Conservation (phyloP, 2,888 invertebrate genomes). For the Alitta virens region DNA sequence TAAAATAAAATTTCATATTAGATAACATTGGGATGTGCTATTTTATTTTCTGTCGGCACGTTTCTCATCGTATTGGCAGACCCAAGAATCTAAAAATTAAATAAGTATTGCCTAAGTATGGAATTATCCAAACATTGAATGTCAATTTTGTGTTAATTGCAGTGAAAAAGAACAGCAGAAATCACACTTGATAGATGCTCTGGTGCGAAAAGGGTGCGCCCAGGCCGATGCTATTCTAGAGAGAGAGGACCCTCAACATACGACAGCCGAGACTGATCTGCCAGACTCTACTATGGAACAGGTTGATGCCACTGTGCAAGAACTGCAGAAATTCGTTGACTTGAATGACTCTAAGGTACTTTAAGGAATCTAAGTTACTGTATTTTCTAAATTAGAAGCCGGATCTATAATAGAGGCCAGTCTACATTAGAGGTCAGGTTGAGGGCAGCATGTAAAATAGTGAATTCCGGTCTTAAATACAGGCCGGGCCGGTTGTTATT, state of each 20-base stretch:
- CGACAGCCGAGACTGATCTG: background rate
- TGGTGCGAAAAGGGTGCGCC: constrained; percentile 59
- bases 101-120: too few species aligned
- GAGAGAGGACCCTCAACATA: background rate
- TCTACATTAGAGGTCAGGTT: too few species aligned
- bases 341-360: constrained; percentile 76
- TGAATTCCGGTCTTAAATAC: too few species aligned
- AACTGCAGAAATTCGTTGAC: constrained; percentile 79
- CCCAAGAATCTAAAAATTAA: too few species aligned
- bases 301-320: constrained; percentile 66
- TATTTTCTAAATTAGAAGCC: background rate
- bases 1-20: too few species aligned
- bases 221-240: constrained; percentile 40
- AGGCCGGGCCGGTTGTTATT: too few species aligned
- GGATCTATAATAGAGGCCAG: background rate
- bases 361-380: background rate
- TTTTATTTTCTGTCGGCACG: too few species aligned
- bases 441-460: too few species aligned
- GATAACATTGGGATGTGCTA: too few species aligned
- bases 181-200: constrained; percentile 74
- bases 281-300: constrained; percentile 60
- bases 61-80: too few species aligned
- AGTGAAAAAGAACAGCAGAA: constrained; percentile 85
- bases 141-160: too few species aligned
- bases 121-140: too few species aligned